Conservation (phyloP, 2,888 invertebrate genomes). For the Crocallis elinguaria region DNA sequence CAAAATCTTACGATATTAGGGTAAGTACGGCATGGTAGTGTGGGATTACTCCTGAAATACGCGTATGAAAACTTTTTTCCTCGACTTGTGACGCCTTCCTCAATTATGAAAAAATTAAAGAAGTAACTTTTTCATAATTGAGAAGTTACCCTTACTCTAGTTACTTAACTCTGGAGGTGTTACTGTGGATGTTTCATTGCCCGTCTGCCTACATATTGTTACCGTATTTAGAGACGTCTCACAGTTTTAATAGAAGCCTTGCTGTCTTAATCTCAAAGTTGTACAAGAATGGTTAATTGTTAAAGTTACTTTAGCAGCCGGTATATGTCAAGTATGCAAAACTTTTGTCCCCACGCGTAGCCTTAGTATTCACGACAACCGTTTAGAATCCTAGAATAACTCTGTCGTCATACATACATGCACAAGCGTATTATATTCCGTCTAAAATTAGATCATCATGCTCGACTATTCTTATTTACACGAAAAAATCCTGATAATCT, state of each 20-base stretch:
- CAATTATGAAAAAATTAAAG: too few relatives aligned
- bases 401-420: conserved; percentile 1
- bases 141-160: conserved; percentile 25
- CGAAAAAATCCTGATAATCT: conserved; percentile 30
- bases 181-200: conserved; percentile 11
- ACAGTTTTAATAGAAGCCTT: neutral
- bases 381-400: neutral
- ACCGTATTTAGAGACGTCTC: too few relatives aligned
- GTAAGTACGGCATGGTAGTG: conserved; percentile 31
- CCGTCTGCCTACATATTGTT: too few relatives aligned
- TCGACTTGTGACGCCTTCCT: conserved; percentile 21
- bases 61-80: conserved; percentile 24
- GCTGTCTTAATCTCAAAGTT: too few relatives aligned
- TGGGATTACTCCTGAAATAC: conserved; percentile 29
- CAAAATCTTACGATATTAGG: conserved; percentile 41
- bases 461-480: conserved; percentile 17
- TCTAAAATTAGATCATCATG: conserved; percentile 12
- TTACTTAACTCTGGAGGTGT: conserved; percentile 19
- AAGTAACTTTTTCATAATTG: conserved; percentile 27
- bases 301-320: neutral
- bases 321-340: neutral
- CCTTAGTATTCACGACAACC: conserved; percentile 1
- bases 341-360: neutral
- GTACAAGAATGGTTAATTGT: neutral
- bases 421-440: neutral